Percentiles rank a stretch among this genome's conserved stretches.
Conservation (phyloP, 2,113 vertebrate species). For the Dicentrarchus labrax region DNA sequence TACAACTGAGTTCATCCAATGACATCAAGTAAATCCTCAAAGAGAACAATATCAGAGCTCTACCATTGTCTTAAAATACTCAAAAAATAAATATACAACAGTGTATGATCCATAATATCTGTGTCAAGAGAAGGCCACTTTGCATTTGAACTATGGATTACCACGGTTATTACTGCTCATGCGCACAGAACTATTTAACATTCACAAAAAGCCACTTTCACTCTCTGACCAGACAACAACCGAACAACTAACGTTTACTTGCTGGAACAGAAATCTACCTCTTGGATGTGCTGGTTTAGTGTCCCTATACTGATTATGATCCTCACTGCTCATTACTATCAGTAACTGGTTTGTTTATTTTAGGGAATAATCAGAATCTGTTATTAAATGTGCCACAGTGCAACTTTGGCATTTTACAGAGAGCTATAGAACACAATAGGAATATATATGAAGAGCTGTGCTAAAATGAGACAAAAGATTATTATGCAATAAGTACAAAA, state of each 20-base stretch:
- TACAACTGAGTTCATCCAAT: neutral
- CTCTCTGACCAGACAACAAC: neutral
- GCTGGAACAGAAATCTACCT: neutral
- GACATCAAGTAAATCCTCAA: neutral
- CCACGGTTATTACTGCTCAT: neutral
- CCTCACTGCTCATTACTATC: neutral
- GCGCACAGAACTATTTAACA: neutral
- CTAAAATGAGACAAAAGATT: neutral
- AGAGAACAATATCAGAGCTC: neutral
- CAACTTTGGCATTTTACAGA: conserved; percentile 50
- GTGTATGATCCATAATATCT: neutral
- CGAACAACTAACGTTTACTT: neutral
- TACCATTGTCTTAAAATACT: conserved; percentile 2
- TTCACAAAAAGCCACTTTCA: neutral
- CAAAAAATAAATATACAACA: conserved; percentile 31
- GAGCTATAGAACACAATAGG: neutral
- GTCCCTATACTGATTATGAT: neutral
- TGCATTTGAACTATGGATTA: conserved; percentile 3
- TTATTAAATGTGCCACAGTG: conserved; percentile 26
- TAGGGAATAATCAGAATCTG: neutral
- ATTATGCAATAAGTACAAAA: neutral
- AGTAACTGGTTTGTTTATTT: neutral
- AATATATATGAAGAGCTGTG: neutral
- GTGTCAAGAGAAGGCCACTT: conserved; percentile 63
- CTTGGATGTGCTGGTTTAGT: neutral